phyloP scores from a whole-genome alignment of 2,113 vertebrate genomes.

The Podiceps cristatus region DNA sequence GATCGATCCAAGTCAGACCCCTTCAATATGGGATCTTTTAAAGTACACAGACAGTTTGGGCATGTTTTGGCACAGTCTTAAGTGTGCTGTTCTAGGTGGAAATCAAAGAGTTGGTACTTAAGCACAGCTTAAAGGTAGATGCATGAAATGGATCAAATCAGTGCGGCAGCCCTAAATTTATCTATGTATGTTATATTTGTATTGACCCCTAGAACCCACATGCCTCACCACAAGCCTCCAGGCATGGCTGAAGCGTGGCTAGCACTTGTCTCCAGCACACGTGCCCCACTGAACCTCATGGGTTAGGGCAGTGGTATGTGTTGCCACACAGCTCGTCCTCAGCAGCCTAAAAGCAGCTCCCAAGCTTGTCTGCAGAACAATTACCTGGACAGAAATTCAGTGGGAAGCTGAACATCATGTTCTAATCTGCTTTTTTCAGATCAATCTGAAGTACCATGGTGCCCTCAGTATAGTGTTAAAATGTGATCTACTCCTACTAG shows the following conservation, averaged over 20 bases:
- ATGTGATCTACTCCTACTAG: not conserved
- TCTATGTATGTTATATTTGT: not conserved
- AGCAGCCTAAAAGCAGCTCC: not conserved
- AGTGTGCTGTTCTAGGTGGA: fast-evolving
- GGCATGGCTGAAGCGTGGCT: too few species aligned
- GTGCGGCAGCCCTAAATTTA: not conserved
- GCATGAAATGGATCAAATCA: too few species aligned
- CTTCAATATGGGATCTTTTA: fast-evolving
- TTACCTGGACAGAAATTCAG: not conserved
- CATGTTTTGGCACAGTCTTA: not conserved
- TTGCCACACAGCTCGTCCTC: not conserved
- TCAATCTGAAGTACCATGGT: not conserved
- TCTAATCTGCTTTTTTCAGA: not conserved
- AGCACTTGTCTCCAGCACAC: fast-evolving
- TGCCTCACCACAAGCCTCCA: fast-evolving
- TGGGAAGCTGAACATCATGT: not conserved
- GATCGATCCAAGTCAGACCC: not conserved
- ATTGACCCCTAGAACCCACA: fast-evolving
- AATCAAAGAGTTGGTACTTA: not conserved
- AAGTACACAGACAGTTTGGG: not conserved
- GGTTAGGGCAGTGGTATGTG: fast-evolving
- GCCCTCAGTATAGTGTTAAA: not conserved
- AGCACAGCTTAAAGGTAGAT: fast-evolving
- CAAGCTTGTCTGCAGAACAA: not conserved
- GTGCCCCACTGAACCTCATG: not conserved